Base-by-base conservation (phyloP, 2,113 vertebrate species). In the Seriola rivoliana region DNA sequence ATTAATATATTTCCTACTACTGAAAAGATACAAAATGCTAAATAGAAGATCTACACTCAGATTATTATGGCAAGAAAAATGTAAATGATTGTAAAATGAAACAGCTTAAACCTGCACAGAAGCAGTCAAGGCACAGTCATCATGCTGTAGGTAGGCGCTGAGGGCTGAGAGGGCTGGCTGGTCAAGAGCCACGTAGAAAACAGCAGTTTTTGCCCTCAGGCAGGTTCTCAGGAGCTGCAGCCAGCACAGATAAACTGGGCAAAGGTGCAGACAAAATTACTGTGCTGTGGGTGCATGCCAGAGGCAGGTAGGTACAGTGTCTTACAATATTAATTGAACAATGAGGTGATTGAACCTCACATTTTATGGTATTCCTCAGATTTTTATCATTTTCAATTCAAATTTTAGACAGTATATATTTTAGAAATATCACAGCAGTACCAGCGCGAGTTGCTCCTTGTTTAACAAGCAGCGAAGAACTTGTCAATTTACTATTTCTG, bases 201-300 rank as follows among this genome's bases (percentile, higher is more conserved):
- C 75, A 59, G 44, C 19, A 29, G 71, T 38, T 82, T 70, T 76
- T 76, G 12, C 63, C 81, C 75, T 46, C 7, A n/a, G 72, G 82
- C 75, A 63, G 75, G 5, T 75, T 86, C 59, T 38, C 17, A 23
- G 44, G 67, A 60, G 74, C 54, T 44, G 73, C 40, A 83, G 70
- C 52, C 16, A 77, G 54, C 52, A 71, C 54, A 52, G 19, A 46
- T 67, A 32, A 59, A 58, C 14, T 44, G 21, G 9, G 36, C 19
- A 57, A 85, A 63, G 25, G 57, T 32, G 78, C 72, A 46, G 8
- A 23, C 9, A 46, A 57, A 77, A 66, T 23, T 4, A 42, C 25
- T 21, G 25, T 36, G 40, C 59, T 71, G 25, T 86, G 46, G 23
- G 21, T 32, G 58, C 17, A 50, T 32, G 23, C 55, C 55, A 64